Evolutionary conservation across 2,888 invertebrate species (phyloP).

Genomic region (Acleris emargana): DNA sequence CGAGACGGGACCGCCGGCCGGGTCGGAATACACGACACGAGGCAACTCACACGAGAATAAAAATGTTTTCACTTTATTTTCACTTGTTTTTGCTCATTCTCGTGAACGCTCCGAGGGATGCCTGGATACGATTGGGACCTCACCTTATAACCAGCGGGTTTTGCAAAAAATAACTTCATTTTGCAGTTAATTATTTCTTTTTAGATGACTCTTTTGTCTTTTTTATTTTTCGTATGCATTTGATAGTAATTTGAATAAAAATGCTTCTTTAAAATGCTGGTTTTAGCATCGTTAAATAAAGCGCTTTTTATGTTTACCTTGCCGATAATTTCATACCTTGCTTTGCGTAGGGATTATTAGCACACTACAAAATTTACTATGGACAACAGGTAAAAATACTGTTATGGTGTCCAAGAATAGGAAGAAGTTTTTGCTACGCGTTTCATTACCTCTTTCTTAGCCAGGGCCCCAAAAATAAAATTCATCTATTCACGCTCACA

Average conservation of each 20-base stretch:
- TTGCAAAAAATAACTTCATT: constrained; percentile 38
- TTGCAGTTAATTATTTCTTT: neutral
- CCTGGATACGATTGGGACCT: constrained; percentile 65
- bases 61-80: constrained; percentile 78
- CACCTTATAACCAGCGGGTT: constrained; percentile 59
- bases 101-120: constrained; percentile 64
- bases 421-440: no score
- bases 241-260: neutral
- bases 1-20: constrained; percentile 55
- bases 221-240: constrained; percentile 4
- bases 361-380: no score
- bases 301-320: no score
- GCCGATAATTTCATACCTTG: no score
- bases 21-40: constrained; percentile 60
- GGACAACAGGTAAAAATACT: no score
- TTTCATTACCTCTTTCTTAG: no score
- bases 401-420: no score
- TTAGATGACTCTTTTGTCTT: neutral
- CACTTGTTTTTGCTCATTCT: constrained; percentile 74
- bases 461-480: no score
- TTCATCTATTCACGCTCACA: no score
- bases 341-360: no score
- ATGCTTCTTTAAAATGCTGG: no score
- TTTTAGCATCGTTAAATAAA: no score
- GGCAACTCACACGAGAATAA: constrained; percentile 76